Conservation (phyloP, 2,888 invertebrate species). For the Penaeus monodon region DNA sequence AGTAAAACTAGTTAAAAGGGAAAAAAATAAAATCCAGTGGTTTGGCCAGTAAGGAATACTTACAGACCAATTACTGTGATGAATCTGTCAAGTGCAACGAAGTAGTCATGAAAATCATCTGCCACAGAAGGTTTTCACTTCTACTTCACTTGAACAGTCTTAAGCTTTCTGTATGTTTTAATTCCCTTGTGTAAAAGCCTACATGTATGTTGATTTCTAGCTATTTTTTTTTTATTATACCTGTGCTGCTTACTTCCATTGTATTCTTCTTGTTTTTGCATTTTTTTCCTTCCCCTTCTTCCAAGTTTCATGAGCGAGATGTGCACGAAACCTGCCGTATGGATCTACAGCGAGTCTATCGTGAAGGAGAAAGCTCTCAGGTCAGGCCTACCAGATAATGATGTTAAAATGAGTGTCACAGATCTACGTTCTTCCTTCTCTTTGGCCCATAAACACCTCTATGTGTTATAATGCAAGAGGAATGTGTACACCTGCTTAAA, state of each 20-base stretch:
- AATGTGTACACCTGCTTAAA: too few species aligned
- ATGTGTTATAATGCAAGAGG: too few species aligned
- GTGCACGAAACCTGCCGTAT: constrained; percentile 74
- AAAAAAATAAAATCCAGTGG: too few species aligned
- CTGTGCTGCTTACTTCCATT: constrained; percentile 33
- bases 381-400: constrained; percentile 70
- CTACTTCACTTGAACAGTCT: too few species aligned
- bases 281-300: constrained; percentile 26
- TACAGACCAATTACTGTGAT: too few species aligned
- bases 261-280: constrained; percentile 29
- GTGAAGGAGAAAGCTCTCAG: constrained; percentile 95
- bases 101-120: too few species aligned
- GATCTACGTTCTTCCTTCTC: background rate
- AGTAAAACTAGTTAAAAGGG: too few species aligned
- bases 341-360: constrained; percentile 85
- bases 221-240: background rate
- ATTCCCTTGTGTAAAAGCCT: background rate
- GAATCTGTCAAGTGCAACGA: too few species aligned
- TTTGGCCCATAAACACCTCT: background rate
- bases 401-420: background rate
- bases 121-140: too few species aligned
- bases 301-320: constrained; percentile 56
- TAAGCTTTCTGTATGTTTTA: background rate
- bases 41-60: too few species aligned
- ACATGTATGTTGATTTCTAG: constrained; percentile 5